Evolutionary conservation across 2,888 invertebrate genomes (phyloP).

Genomic region (Mylabris sibirica): DNA sequence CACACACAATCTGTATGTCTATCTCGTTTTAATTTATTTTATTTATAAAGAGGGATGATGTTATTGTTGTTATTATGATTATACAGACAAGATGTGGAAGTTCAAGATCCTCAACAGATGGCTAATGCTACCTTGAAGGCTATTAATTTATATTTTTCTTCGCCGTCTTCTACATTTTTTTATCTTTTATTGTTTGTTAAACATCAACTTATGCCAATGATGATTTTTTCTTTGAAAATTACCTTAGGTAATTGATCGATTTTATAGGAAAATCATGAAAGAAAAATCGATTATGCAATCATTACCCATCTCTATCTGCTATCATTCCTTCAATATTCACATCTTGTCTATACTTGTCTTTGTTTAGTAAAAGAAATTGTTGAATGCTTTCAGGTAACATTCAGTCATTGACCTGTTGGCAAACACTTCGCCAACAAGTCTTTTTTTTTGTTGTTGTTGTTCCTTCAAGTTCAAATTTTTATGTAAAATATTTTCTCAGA

Average conservation of each 20-base stretch:
- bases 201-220: background rate
- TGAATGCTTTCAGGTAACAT: conserved; percentile 44
- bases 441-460: background rate
- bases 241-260: background rate
- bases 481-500: background rate
- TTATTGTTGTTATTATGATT: background rate
- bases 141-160: conserved; percentile 14
- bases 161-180: background rate
- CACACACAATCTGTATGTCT: background rate
- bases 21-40: background rate
- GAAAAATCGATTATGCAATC: background rate
- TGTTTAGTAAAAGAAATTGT: conserved; percentile 35
- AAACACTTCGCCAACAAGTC: conserved; percentile 15
- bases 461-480: background rate
- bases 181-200: background rate
- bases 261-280: background rate
- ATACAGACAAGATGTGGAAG: conserved; percentile 1
- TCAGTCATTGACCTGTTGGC: conserved; percentile 40
- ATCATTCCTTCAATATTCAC: background rate
- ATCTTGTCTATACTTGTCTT: background rate
- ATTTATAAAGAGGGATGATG: background rate
- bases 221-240: background rate
- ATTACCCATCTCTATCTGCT: background rate
- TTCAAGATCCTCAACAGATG: conserved; percentile 27
- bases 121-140: conserved; percentile 21